Evolutionary conservation across 1,140 invertebrate species (phyloP).

Genomic region (Trachymyrmex septentrionalis): DNA sequence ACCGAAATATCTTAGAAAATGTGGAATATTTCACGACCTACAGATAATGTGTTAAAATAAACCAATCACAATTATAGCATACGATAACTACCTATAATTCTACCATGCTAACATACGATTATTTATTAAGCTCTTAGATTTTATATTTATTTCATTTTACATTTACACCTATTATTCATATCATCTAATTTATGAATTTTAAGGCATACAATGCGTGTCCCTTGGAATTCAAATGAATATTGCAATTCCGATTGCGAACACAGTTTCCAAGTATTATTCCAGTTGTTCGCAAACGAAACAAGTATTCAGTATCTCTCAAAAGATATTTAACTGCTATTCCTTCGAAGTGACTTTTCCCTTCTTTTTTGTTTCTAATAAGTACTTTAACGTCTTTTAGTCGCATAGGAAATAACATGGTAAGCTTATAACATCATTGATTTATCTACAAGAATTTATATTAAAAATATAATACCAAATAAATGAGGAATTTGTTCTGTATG

Average conservation of each 20-base stretch:
- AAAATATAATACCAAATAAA: conserved; percentile 40
- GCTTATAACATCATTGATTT: conserved; percentile 4
- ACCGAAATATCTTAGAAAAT: too few relatives aligned
- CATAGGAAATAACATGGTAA: conserved; percentile 20
- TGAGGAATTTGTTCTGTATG: conserved; percentile 7
- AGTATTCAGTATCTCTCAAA: neutral
- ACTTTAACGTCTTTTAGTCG: conserved; percentile 22
- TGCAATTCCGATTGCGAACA: neutral
- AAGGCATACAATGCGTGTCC: neutral
- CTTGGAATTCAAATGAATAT: neutral
- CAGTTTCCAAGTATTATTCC: conserved; percentile 35
- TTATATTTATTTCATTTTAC: neutral
- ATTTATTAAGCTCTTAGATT: neutral
- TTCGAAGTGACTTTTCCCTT: conserved; percentile 4
- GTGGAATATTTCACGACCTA: neutral
- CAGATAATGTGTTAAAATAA: conserved; percentile 13
- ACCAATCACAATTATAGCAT: neutral
- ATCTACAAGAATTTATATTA: conserved; percentile 37
- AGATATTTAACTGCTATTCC: neutral
- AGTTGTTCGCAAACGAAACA: conserved; percentile 27
- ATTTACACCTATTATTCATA: too few relatives aligned
- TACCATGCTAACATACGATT: neutral
- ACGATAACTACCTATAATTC: neutral
- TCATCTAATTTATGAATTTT: neutral
- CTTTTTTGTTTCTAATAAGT: conserved; percentile 23